Percentiles rank a stretch among this genome's conserved stretches.
Conservation (phyloP, 2,113 vertebrate species). For the Myrmophylax atrothorax region DNA sequence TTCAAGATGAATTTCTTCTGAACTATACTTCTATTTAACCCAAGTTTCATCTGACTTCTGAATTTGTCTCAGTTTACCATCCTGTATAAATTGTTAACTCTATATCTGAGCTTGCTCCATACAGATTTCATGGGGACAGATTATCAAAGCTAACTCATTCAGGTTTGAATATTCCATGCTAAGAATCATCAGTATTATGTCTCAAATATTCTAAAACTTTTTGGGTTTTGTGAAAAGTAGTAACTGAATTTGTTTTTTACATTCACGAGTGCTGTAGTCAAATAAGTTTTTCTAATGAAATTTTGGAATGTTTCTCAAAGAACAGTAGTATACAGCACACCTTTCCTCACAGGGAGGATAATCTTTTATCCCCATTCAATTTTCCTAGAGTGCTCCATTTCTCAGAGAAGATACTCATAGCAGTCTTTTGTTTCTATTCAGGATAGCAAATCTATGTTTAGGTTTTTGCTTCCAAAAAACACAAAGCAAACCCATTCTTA, state of each 20-base stretch:
- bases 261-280: background rate
- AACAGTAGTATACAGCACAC: background rate
- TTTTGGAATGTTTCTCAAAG: background rate
- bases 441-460: background rate
- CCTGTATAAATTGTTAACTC: background rate
- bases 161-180: background rate
- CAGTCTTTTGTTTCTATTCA: background rate
- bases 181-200: background rate
- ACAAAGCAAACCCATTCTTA: background rate
- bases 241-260: background rate
- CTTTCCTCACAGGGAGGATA: background rate
- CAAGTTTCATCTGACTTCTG: background rate
- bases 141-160: background rate
- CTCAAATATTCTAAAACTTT: background rate
- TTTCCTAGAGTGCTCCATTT: background rate
- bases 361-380: background rate
- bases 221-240: background rate
- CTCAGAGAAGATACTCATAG: background rate
- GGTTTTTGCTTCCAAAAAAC: background rate
- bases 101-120: background rate
- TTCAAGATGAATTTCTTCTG: constrained; percentile 43
- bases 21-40: constrained; percentile 47
- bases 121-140: background rate
- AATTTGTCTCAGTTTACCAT: constrained; percentile 38
- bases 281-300: background rate